phyloP scores from a whole-genome alignment of 2,888 invertebrate genomes.

The Lepidocyrtoides sp. region DNA sequence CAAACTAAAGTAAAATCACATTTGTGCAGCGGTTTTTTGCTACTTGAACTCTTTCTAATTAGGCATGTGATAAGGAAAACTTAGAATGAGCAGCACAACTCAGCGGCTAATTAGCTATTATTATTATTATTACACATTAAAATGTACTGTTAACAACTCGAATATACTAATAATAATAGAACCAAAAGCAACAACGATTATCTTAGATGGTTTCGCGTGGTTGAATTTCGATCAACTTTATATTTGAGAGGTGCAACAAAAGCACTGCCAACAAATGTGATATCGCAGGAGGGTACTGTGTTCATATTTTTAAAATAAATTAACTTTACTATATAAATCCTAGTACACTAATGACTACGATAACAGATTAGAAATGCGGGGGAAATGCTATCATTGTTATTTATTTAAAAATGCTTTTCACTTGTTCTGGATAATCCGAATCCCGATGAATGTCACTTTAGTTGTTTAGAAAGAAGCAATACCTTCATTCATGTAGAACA shows the following conservation, averaged over 20 bases:
- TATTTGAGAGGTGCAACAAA: conserved; percentile 66
- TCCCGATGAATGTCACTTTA: conserved; percentile 1
- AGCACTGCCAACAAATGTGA: conserved; percentile 78
- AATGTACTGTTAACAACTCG: no score
- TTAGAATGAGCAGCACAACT: neutral
- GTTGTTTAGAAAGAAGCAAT: neutral
- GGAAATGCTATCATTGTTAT: neutral
- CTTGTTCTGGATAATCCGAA: neutral
- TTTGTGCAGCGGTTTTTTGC: neutral
- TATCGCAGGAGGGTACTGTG: conserved; percentile 78
- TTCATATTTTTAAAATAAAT: conserved; percentile 72
- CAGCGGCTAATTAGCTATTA: neutral
- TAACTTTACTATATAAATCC: conserved; percentile 50
- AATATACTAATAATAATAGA: neutral
- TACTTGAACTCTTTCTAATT: neutral
- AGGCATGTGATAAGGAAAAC: neutral
- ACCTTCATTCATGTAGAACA: conserved; percentile 12
- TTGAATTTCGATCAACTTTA: conserved; percentile 35
- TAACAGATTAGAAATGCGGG: conserved; percentile 18
- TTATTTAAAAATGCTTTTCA: conserved; percentile 24
- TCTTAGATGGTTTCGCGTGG: conserved; percentile 22
- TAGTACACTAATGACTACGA: neutral
- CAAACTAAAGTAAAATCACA: no score
- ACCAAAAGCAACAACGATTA: conserved; percentile 28
- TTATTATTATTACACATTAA: no score